These are phyloP conservation scores for Oscheius sp. DNA, from an alignment of 1,140 invertebrate genomes.

Conservation along the genomic window DNA sequence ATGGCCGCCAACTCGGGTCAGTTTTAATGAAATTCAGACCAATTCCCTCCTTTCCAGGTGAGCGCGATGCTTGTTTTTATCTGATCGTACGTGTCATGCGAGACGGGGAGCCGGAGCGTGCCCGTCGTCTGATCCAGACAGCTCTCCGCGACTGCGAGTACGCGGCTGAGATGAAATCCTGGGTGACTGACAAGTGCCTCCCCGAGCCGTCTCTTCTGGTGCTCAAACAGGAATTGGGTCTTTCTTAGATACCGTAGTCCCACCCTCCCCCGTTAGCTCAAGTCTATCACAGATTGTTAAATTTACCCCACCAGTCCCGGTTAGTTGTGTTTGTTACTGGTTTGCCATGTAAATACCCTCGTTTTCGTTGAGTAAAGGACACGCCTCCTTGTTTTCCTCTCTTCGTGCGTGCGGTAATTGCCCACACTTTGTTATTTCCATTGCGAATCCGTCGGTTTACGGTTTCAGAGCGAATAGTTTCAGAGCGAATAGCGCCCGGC, in stretches of 20 bases:
- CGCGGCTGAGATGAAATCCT: background rate
- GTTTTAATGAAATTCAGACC: background rate
- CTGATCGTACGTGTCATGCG: background rate
- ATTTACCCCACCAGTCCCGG: too few relatives aligned
- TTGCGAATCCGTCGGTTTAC: too few relatives aligned
- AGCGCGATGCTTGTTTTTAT: slow-evolving; percentile 4
- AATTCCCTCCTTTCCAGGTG: background rate
- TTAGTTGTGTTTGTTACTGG: too few relatives aligned
- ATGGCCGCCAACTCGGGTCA: slow-evolving; percentile 1
- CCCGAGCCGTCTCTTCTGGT: background rate
- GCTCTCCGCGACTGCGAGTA: background rate
- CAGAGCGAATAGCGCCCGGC: too few relatives aligned
- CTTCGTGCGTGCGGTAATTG: too few relatives aligned
- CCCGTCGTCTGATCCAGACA: background rate
- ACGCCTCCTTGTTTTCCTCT: too few relatives aligned
- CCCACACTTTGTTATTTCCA: too few relatives aligned
- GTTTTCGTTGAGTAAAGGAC: too few relatives aligned
- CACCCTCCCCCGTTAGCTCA: background rate
- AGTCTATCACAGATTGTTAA: too few relatives aligned
- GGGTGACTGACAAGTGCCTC: background rate
- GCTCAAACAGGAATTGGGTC: background rate
- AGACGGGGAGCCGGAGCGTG: background rate
- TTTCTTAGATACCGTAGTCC: background rate
- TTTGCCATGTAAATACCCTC: too few relatives aligned
- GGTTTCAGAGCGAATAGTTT: too few relatives aligned